Base-by-base conservation (phyloP, 1,140 invertebrate species). In the Brachionus asplanchnoidis region DNA sequence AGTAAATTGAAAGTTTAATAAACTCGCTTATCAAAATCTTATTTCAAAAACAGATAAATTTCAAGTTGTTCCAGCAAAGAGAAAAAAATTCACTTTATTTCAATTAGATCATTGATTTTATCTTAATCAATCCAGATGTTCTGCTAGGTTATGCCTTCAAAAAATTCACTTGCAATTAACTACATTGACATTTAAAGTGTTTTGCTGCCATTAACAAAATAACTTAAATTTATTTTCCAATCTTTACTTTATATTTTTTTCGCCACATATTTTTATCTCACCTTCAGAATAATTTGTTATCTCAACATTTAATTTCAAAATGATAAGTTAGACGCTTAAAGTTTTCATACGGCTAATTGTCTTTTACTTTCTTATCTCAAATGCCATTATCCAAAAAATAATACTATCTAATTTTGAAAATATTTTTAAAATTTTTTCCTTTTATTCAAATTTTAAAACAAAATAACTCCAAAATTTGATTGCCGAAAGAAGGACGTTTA, bases 11-110 rank as follows among this genome's bases (percentile, higher is more conserved):
- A 73, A 42, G 68, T 73, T 73, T 73, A 44, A 17, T 73, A 36
- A 40, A 17, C 17, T 20, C 32, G 17, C 11, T 73, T 73, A 70
- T 32, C 66, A 36, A 70, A 70, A 32, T 70, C 12, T 36, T 70
- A 70, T 70, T 70, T 70, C 1, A 70, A 70, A 70, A 14, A 70
- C 26, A 70, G 26, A 70, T 70, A 70, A 70, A 70, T 40, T 36
- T 70, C 3, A 36, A 70, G 14, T 36, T 36, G 28, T 70, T 70
- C 66, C 14, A 17, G 11, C 26, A 40, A 32, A 17, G 26, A 36
- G 12, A 68, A 2, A 12, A 28, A 28, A 68, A 2, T 60, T 26
- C 20, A 23, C 53, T 23, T 20, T 60, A 20, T 23, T 60, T 20
- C 5, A 60, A 60, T 20, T 23, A 60, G n/a, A 20, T 9, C 53